A percentile compares a stretch with the other conserved stretches of the same genome.
phyloP scores from a whole-genome alignment of 2,113 vertebrate species.

The Corydoras maculifer region DNA sequence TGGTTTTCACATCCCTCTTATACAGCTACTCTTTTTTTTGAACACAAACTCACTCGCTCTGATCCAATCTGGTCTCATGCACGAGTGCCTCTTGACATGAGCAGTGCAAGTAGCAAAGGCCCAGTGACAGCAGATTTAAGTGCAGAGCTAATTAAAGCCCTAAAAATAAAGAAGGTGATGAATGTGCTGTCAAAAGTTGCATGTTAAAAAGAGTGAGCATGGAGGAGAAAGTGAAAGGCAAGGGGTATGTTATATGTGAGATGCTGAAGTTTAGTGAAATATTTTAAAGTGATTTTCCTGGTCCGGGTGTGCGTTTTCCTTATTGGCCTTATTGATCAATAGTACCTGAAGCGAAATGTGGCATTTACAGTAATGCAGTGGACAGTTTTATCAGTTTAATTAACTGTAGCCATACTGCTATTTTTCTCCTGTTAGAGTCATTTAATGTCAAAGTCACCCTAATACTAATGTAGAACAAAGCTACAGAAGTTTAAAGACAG shows the following conservation, averaged over 20 bases:
- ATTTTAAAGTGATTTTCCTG: background rate
- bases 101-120: constrained; percentile 26
- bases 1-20: constrained; percentile 4
- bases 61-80: constrained; percentile 28
- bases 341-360: constrained; percentile 23
- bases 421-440: background rate
- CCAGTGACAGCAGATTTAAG: constrained; percentile 44
- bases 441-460: too few species aligned
- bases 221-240: constrained; percentile 23
- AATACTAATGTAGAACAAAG: too few species aligned
- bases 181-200: constrained; percentile 44
- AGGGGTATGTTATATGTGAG: background rate
- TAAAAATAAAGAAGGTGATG: constrained; percentile 48
- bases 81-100: constrained; percentile 38
- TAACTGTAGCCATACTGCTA: too few species aligned
- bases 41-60: constrained; percentile 10
- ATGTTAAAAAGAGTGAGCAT: constrained; percentile 19
- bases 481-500: too few species aligned
- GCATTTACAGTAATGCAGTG: constrained; percentile 30
- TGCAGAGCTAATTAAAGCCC: constrained; percentile 47
- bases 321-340: constrained; percentile 24
- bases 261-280: constrained; percentile 2
- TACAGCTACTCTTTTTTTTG: constrained; percentile 12
- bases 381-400: constrained; percentile 22
- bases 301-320: constrained; percentile 1